Evolutionary conservation across 2,888 invertebrate genomes (phyloP), one percentile per base, ranked within the genome.

Genomic region (Trichopria drosophilae): DNA sequence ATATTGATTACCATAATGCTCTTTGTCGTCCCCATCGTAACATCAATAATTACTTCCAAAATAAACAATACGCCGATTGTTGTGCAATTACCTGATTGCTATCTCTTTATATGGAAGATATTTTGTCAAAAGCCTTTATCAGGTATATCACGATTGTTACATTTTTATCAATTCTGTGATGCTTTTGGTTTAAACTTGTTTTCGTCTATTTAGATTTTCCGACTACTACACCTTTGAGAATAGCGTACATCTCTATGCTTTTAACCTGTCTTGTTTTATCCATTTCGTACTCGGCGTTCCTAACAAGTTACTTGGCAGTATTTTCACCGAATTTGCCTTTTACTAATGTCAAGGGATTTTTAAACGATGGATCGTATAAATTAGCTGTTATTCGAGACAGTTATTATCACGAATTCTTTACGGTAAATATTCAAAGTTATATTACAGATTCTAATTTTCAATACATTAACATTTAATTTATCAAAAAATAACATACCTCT

Each of bases 231-330:
- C 53, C 64, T 3, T 34, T 55, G 4, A 53, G 57, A 28, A 47
- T 61, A 5, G 51, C 53, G 2, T 61, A 59, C 29, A 45, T 59
- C 15, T 57, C 59, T 1, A 29, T 63, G 6, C 49, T 61, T 40
- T 2, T 63, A 4, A 51, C 55, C 9, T 58, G 59, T 0, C 31
- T 60, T 19, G 35, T 63, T 2, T 37, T 60, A 3, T 47, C 53
- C 23, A 51, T 57, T 1, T 53, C 54, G 3, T 65, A 64, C 36
- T 60, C 62, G 0, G 65, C 64, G 4, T 51, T 56, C 5, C 52
- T 65, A 7, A 60, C 61, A 7, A 57, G 63, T 10, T 62, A 50
- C 22, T 53, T 65, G n/a, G 55, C 65, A 24, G 47, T 61, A 1
- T 39, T 37, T 13, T 35, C 23, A n/a, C 41, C 43, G 6, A 40